Conservation (phyloP, 2,888 invertebrate genomes). For the Cabera pusaria region DNA sequence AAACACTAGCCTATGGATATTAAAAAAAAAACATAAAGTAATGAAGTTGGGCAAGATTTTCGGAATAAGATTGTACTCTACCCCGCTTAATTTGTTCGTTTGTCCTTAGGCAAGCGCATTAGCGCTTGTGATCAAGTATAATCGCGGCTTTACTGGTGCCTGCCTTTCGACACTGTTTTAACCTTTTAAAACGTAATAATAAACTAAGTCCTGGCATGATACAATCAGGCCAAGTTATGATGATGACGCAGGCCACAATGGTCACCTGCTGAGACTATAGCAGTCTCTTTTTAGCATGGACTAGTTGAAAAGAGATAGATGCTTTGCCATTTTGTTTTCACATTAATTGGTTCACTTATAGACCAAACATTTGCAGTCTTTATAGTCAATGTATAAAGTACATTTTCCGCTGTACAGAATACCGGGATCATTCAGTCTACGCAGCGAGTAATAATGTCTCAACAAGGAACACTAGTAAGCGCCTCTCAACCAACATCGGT, state of each 20-base stretch:
- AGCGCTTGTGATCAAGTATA: no score
- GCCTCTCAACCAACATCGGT: constrained; percentile 15
- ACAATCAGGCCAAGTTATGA: constrained; percentile 11
- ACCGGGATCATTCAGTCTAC: constrained; percentile 18
- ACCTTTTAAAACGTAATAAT: no score
- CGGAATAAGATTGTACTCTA: no score
- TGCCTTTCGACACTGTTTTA: no score
- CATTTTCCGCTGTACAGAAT: constrained; percentile 18
- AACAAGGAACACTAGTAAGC: constrained; percentile 12
- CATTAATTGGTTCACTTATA: no score
- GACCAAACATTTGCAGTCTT: background rate
- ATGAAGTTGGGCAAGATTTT: no score
- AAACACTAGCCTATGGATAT: no score
- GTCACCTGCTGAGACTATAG: constrained; percentile 13
- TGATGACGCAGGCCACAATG: constrained; percentile 15
- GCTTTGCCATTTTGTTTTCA: no score
- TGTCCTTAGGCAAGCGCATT: no score
- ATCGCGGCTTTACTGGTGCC: no score
- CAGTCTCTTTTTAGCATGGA: constrained; percentile 4
- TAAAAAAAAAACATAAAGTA: no score
- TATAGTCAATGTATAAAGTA: constrained; percentile 5
- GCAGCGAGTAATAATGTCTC: constrained; percentile 14
- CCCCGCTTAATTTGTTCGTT: no score
- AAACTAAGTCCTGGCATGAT: constrained; percentile 13
- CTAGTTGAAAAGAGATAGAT: constrained; percentile 1